These are phyloP conservation scores for Chaunax sp. DNA, from an alignment of 2,797 vertebrate genomes.

Conservation along the genomic window DNA sequence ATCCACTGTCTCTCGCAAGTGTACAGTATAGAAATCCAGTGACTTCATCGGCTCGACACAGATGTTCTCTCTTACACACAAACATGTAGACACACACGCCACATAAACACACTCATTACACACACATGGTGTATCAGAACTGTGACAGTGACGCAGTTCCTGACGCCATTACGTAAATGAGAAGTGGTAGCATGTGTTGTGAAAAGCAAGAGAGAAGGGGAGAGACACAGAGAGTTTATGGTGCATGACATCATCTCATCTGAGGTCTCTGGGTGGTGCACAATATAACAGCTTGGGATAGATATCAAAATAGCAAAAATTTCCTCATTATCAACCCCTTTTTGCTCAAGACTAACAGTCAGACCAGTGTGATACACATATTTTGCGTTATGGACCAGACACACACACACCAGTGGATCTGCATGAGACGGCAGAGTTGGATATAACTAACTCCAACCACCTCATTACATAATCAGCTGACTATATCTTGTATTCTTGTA, in stretches of 20 bases:
- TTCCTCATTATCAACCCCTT: conserved; percentile 25
- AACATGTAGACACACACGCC: conserved; percentile 50
- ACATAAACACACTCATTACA: conserved; percentile 60
- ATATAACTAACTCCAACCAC: conserved; percentile 42
- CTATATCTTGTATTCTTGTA: conserved; percentile 34
- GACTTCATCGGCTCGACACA: conserved; percentile 68
- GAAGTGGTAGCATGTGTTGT: conserved; percentile 73
- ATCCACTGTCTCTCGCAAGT: conserved; percentile 27
- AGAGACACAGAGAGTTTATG: conserved; percentile 40
- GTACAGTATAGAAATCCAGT: conserved; percentile 47
- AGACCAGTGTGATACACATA: neutral
- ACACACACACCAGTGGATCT: conserved; percentile 14
- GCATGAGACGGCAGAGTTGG: conserved; percentile 18
- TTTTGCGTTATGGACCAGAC: neutral
- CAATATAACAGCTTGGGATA: conserved; percentile 25
- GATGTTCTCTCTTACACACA: conserved; percentile 71
- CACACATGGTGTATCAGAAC: conserved; percentile 55
- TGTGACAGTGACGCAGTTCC: conserved; percentile 67
- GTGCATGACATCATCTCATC: conserved; percentile 66
- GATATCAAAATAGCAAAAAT: conserved; percentile 18
- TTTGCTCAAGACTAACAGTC: neutral
- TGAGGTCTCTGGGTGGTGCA: conserved; percentile 49
- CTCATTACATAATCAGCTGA: conserved; percentile 47
- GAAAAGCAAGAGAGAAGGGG: conserved; percentile 34
- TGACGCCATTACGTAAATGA: conserved; percentile 59